Evolutionary conservation across 2,113 vertebrate genomes (phyloP), one percentile per base, ranked within the genome.

Genomic region (Chrysochloris asiatica): DNA sequence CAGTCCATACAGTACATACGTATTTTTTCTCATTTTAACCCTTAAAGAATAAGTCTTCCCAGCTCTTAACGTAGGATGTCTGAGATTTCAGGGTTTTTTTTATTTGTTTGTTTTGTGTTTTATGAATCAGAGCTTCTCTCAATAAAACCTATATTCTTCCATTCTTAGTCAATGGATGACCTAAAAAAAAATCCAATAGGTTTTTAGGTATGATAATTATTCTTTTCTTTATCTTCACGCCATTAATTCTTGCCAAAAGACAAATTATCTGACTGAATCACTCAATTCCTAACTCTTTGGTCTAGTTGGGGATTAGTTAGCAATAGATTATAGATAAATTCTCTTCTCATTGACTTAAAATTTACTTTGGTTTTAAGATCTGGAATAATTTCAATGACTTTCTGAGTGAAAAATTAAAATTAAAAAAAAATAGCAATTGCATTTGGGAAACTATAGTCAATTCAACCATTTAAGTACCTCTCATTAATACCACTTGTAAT

Each of bases 251-350:
- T 79, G 30, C 67, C 69, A 83, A n/a, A 81, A 91, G 36, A 91
- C 45, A 91, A 76, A 87, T 71, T 50, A 87, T 87, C 41, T 79
- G 28, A 79, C 5, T 79, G 17, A 52, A 90, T 79, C 56, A 72
- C 47, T 83, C 56, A 16, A 17, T 83, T 56, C 36, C 75, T 80
- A 80, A 79, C 63, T 75, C 41, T 86, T 85, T 54, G 26, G 56
- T 75, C 82, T 91, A 91, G 88, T 91, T 84, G 26, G 13, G 48
- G 73, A 91, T 91, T 88, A 75, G 67, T 90, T 88, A 43, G 16
- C 73, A 83, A 93, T 84, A 91, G 48, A 69, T 65, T 84, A 14
- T 41, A 93, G 80, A 93, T 81, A 93, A 93, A 61, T 82, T 83
- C 24, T 88, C 72, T 41, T 75, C 45, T 28, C 43, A 76, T 52